Evolutionary conservation across 2,113 vertebrate genomes (phyloP), one percentile per base, ranked within the genome.

Genomic region (Cyprinodon variegatus): DNA sequence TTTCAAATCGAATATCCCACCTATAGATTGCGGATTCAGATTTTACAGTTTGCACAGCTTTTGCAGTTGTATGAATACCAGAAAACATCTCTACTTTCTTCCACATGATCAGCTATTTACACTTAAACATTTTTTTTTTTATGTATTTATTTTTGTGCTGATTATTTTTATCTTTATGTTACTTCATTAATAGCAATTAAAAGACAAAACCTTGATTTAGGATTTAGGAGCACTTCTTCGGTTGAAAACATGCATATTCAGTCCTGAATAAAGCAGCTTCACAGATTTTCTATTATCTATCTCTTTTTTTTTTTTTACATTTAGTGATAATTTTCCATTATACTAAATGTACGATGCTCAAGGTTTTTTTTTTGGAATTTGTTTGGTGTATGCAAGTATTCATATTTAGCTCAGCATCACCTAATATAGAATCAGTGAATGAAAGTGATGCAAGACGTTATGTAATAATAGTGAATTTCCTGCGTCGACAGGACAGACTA

Each of bases 391-490:
- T 60, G 85, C 67, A 17, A 77, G 72, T 12, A 57, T n/a, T 7
- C 80, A 90, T 84, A 72, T 90, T 88, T 85, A 79, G 79, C 81
- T 85, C 78, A 12, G 12, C 29, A 7, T 65, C 8, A 84, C 79
- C 59, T 48, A 84, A 85, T 73, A 81, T 87, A 89, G 84, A 64
- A 80, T 61, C 83, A 62, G 67, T 83, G 86, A 86, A 89, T 88
- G 85, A 85, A 74, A 87, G 86, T 72, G 77, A 75, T 80, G 84
- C 76, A 73, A 72, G 70, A 78, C 79, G 82, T 90, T 91, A 89
- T 82, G 83, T 92, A 92, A 91, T 86, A 69, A 73, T 79, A 83
- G 76, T 89, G 82, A 79, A 50, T 81, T 82, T 86, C 77, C 78
- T 68, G 46, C 82, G 61, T 36, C 64, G 65, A 70, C 81, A 73